Base-by-base conservation (phyloP, 1,140 invertebrate genomes). In the Orchestia grillus region DNA sequence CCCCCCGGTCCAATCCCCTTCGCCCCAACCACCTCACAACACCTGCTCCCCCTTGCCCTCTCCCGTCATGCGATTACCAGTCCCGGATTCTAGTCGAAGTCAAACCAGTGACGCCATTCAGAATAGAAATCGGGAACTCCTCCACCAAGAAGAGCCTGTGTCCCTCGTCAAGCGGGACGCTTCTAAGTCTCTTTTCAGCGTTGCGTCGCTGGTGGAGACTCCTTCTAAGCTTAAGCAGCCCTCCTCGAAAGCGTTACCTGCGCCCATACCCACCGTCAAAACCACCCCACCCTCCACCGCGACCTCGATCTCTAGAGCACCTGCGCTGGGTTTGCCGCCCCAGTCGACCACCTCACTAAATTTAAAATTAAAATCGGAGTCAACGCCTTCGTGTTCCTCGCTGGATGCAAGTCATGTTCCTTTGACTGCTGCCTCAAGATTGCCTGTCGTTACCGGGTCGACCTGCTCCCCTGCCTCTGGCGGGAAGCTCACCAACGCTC, bases 111-210 rank as follows among this genome's bases (percentile, higher is more conserved):
- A 94, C 36, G 11, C 92, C 4, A 94, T 47, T 3, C 90, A 92
- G 42, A 28, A 11, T 44, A 47, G 44, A 44, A 44, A 45, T n/a
- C 92, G 92, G 4, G 92, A 97, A 97, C 98, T 96, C 23, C 98
- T 96, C 11, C 92, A 40, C 23, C 96, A 96, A 42, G 96, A 96
- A 88, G 96, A 96, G 62, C 96, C 96, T 4, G 95, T 96, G 36
- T 96, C 96, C 19, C 94, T 96, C 44, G 96, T 96, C 87, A 96
- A 96, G 97, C 97, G 96, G 4, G 96, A 96, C 42, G 4, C 96
- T 41, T 44, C 90, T 1, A 57, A 96, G 97, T 92, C 96, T 42
- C 57, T 92, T 16, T 43, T 96, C 47, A 87, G 53, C 36, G 62
- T 95, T 0, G 57, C 96, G 40, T 96, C 95, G n/a, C 47, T 94